phyloP scores from a whole-genome alignment of 2,797 vertebrate species.

The Taenioides sp. region DNA sequence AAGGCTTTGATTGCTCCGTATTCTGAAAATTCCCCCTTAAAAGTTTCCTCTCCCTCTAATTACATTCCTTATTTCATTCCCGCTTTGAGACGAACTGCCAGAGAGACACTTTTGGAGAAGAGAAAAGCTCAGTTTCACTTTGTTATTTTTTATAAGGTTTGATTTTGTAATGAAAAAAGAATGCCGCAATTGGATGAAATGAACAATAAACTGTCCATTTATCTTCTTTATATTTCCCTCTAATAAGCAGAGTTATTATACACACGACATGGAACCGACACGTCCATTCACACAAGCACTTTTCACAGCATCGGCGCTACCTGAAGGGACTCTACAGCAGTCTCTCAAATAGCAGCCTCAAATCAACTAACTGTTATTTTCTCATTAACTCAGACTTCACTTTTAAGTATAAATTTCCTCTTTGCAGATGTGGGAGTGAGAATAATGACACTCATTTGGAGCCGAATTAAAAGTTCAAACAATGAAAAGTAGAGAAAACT shows the following conservation, averaged over 20 bases:
- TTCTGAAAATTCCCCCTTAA: conserved; percentile 72
- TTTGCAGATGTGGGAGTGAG: conserved; percentile 67
- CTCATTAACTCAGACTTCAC: conserved; percentile 79
- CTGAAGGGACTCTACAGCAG: conserved; percentile 54
- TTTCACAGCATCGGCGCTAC: conserved; percentile 57
- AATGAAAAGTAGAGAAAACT: conserved; percentile 75
- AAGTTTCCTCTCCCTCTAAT: conserved; percentile 75
- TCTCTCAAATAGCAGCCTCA: conserved; percentile 54
- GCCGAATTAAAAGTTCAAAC: conserved; percentile 80
- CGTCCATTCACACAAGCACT: conserved; percentile 64
- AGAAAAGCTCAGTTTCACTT: conserved; percentile 66
- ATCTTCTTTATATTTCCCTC: conserved; percentile 74
- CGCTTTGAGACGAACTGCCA: conserved; percentile 73
- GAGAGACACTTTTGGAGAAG: conserved; percentile 63
- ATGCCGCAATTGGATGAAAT: conserved; percentile 71
- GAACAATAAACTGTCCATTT: conserved; percentile 72
- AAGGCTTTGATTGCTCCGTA: conserved; percentile 72
- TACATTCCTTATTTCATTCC: conserved; percentile 76
- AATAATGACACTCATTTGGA: conserved; percentile 81
- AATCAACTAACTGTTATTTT: conserved; percentile 69
- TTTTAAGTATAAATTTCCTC: conserved; percentile 50
- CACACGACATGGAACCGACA: conserved; percentile 67
- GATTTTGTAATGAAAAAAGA: conserved; percentile 73
- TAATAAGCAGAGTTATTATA: conserved; percentile 76
- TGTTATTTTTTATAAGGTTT: conserved; percentile 68